Base-by-base conservation (phyloP, 1,140 invertebrate species). In the Ostrea denselamellosa region DNA sequence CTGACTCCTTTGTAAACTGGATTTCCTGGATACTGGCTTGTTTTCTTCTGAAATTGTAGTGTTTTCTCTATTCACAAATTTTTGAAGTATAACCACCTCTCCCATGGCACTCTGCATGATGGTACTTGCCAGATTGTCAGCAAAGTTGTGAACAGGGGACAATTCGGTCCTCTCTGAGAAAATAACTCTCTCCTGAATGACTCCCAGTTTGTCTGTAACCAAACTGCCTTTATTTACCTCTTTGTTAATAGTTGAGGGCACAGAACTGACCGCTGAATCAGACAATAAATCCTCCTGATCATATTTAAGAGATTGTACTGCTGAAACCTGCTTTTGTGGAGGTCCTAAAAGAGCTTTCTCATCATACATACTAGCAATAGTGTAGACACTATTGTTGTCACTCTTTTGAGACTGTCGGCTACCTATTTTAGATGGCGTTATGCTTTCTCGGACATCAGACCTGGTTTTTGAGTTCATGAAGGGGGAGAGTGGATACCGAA, bases 401-500 rank as follows among this genome's bases (percentile, higher is more conserved):
- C 44, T 83, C 22, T 19, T 54, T 22, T 22, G 17, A 19, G 82
- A 53, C 82, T 83, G 44, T 22, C 22, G 34, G 54, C 54, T 58
- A 14, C 34, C 84, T 58, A 17, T 22, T 51, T n/a, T 34, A 22
- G 17, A 83, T 8, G 53, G 81, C 19, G 68, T 90, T 90, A 0
- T 83, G 52, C 44, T 84, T 86, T 85, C 85, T 34, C 71, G 82
- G 82, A 44, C 87, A 71, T 56, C 85, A 44, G 71, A 71, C 81
- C 88, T 88, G 19, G 81, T 44, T 71, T 86, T 89, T 9, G 86
- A 54, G 44, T 52, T 84, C 68, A 88, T 91, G 65, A 93, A 90
- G 12, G 92, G 87, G 52, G 90, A 87, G 8, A 91, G 90, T 12
- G 93, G 92, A 84, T 94, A 93, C 4, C 89, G 84, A 4, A 90